Evolutionary conservation across 2,113 vertebrate genomes (phyloP).

Genomic region (Leucoraja erinaceus): DNA sequence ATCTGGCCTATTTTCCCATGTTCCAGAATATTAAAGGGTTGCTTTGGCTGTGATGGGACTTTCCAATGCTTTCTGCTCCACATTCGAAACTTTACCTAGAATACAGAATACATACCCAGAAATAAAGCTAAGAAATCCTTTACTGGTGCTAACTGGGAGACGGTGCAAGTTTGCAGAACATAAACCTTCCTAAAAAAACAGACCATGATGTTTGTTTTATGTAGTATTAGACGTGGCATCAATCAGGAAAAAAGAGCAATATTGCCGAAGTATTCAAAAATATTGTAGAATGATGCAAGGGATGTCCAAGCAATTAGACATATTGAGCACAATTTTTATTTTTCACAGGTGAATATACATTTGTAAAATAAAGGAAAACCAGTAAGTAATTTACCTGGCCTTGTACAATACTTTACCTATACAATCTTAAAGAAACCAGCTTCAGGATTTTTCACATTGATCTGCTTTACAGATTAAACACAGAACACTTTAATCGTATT

Average conservation of each 20-base stretch:
- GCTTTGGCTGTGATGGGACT: neutral
- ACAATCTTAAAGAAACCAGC: neutral
- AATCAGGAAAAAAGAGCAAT: neutral
- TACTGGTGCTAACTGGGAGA: neutral
- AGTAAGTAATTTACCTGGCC: neutral
- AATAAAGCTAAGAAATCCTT: neutral
- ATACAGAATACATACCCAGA: neutral
- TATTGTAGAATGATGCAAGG: neutral
- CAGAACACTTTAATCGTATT: slow-evolving; percentile 33
- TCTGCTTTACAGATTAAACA: slow-evolving; percentile 17
- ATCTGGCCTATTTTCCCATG: neutral
- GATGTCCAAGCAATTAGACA: neutral
- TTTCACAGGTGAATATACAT: neutral
- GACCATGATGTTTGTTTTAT: neutral
- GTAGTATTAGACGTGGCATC: neutral
- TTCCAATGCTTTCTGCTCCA: neutral
- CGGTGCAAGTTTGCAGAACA: neutral
- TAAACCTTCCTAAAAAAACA: neutral
- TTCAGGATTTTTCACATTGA: neutral
- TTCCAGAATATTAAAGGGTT: neutral
- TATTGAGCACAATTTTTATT: neutral
- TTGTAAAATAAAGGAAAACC: neutral
- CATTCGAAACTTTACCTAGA: neutral
- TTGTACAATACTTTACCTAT: neutral
- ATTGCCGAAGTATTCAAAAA: neutral